phyloP scores from a whole-genome alignment of 2,113 vertebrate genomes.

The Nannobrachium achirus region DNA sequence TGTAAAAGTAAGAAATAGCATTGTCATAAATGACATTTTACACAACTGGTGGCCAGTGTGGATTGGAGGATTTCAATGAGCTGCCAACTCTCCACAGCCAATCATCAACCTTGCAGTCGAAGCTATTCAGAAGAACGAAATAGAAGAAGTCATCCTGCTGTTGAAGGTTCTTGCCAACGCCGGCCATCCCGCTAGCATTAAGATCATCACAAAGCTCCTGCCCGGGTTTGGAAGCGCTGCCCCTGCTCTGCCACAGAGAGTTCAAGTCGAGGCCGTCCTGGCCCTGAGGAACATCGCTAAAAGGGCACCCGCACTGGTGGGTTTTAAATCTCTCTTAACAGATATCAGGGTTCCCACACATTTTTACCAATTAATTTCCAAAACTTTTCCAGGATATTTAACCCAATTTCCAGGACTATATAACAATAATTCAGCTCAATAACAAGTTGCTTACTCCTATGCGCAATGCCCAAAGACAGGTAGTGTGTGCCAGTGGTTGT shows the following conservation, averaged over 20 bases:
- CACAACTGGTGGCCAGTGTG: neutral
- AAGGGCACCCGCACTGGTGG: constrained; percentile 80
- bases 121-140: no score
- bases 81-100: constrained; percentile 65
- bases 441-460: no score
- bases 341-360: no score
- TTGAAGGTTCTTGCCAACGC: constrained; percentile 87
- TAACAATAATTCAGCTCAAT: no score
- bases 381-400: no score
- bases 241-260: constrained; percentile 62
- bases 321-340: constrained; percentile 2
- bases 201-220: constrained; percentile 82
- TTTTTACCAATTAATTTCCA: no score
- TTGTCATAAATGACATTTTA: neutral
- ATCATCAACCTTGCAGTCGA: constrained; percentile 63
- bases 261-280: constrained; percentile 81
- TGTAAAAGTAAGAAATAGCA: constrained; percentile 58
- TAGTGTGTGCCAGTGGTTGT: no score
- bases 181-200: constrained; percentile 83
- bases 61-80: no score
- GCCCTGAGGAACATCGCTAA: constrained; percentile 84
- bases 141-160: constrained; percentile 71
- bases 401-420: no score
- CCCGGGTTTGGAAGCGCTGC: constrained; percentile 74
- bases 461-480: no score